phyloP scores from a whole-genome alignment of 2,888 invertebrate genomes.

The Gisinianus flammeolus region DNA sequence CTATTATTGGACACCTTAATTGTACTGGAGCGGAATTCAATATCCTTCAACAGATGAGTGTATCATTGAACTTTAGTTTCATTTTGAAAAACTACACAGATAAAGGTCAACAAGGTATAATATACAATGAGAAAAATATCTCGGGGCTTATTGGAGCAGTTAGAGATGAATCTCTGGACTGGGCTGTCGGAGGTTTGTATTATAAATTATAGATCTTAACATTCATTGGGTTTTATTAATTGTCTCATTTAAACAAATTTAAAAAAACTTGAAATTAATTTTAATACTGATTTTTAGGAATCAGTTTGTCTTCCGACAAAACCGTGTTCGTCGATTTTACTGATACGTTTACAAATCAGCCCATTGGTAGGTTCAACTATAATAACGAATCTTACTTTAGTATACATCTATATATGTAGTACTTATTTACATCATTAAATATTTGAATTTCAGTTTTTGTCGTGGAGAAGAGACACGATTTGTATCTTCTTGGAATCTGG shows the following conservation, averaged over 20 bases:
- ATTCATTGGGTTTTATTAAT: no score
- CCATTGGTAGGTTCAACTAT: constrained; percentile 45
- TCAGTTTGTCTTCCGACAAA: constrained; percentile 47
- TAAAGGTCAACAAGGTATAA: constrained; percentile 1
- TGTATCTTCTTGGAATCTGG: constrained; percentile 55
- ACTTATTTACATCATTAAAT: neutral
- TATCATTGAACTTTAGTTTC: constrained; percentile 46
- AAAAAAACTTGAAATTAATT: no score
- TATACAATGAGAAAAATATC: constrained; percentile 42
- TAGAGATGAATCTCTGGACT: constrained; percentile 44
- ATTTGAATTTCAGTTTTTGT: constrained; percentile 47
- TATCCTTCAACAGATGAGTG: constrained; percentile 48
- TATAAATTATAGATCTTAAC: no score
- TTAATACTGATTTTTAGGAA: no score
- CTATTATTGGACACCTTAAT: constrained; percentile 6
- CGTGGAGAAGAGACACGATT: constrained; percentile 49
- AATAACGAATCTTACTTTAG: neutral
- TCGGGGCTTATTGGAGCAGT: constrained; percentile 48
- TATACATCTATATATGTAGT: neutral
- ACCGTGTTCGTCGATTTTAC: constrained; percentile 48
- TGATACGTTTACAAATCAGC: constrained; percentile 47
- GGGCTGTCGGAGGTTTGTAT: constrained; percentile 50
- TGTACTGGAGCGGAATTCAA: constrained; percentile 54
- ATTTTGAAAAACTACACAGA: constrained; percentile 44
- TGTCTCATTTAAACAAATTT: no score